Evolutionary conservation across 2,797 vertebrate species (phyloP).

Genomic region (Astyanax mexicanus): DNA sequence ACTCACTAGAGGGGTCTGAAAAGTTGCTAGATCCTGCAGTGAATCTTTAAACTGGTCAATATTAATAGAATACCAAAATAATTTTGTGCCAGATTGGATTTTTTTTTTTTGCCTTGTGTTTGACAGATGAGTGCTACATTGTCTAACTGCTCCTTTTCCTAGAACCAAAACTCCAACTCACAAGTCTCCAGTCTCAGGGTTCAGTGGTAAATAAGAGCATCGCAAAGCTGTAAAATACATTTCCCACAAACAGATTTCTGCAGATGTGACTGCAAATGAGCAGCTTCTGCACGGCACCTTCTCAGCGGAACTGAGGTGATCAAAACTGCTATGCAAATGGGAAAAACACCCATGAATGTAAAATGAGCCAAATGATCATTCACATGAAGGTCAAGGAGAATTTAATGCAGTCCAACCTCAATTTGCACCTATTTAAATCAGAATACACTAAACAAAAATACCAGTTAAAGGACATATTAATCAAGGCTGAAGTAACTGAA

Average conservation of each 20-base stretch:
- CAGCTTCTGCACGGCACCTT: background rate
- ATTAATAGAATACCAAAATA: too few species aligned
- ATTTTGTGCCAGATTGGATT: too few species aligned
- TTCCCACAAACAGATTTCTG: background rate
- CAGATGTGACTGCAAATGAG: background rate
- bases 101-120: too few species aligned
- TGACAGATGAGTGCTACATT: too few species aligned
- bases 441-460: background rate
- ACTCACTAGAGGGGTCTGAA: too few species aligned
- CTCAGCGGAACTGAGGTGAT: background rate
- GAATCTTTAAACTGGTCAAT: too few species aligned
- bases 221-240: background rate
- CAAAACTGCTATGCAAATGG: background rate
- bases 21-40: too few species aligned
- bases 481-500: background rate
- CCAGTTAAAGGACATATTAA: background rate
- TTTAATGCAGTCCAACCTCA: background rate
- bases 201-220: background rate
- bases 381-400: conserved; percentile 10
- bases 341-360: conserved; percentile 9
- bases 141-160: too few species aligned
- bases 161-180: too few species aligned
- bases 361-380: conserved; percentile 2
- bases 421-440: background rate
- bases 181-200: background rate